A percentile compares a stretch with the other conserved stretches of the same genome.
These are phyloP conservation scores for Garra rufa DNA, from an alignment of 2,113 vertebrate species.

Conservation along the genomic window DNA sequence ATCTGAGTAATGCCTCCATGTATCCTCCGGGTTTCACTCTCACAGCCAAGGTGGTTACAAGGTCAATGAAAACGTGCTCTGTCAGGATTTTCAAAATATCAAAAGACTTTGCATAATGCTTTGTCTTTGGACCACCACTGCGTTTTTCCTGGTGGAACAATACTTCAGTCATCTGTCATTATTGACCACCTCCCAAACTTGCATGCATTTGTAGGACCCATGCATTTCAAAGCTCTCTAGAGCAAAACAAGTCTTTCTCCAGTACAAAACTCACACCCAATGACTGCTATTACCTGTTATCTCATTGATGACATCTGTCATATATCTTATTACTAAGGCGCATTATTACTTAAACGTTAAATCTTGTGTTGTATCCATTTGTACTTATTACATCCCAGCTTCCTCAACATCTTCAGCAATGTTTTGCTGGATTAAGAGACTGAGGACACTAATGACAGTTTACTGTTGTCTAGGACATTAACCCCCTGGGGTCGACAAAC, in stretches of 20 bases:
- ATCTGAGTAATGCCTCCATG: background rate
- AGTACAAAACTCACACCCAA: background rate
- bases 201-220: background rate
- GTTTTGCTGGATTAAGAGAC: background rate
- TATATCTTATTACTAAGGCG: background rate
- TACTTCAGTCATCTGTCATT: conserved; percentile 20
- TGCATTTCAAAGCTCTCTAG: background rate
- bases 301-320: background rate
- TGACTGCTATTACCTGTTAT: background rate
- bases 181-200: conserved; percentile 37
- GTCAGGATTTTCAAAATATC: conserved; percentile 42
- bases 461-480: background rate
- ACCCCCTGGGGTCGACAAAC: no score
- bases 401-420: conserved; percentile 11
- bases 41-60: conserved; percentile 12
- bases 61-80: conserved; percentile 28
- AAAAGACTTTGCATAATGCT: conserved; percentile 40
- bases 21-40: background rate
- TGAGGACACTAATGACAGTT: background rate
- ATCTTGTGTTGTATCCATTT: conserved; percentile 50
- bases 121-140: conserved; percentile 46
- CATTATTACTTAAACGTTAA: background rate
- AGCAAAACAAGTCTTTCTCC: background rate
- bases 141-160: conserved; percentile 39
- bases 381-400: conserved; percentile 48